Base-by-base conservation (phyloP, 1,140 invertebrate genomes). In the Tribolium castaneum region DNA sequence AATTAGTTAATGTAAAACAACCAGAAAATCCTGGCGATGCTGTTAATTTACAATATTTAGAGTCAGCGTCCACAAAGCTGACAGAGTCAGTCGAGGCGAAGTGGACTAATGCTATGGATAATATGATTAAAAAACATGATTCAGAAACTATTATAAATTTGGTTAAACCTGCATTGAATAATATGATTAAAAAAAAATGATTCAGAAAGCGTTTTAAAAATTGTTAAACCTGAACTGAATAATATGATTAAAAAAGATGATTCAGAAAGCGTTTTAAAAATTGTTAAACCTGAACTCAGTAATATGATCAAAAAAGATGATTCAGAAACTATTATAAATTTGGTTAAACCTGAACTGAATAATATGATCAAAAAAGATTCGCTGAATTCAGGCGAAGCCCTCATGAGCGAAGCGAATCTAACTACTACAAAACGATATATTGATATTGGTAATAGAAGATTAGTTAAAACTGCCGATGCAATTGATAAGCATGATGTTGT, bases 381-480 rank as follows among this genome's bases (percentile, higher is more conserved):
- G 49, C 4, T 35, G 52, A 75, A n/a, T n/a, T n/a, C n/a, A n/a
- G n/a, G n/a, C n/a, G n/a, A n/a, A n/a, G n/a, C n/a, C n/a, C n/a
- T n/a, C n/a, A n/a, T n/a, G n/a, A n/a, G n/a, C n/a, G n/a, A n/a
- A n/a, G n/a, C n/a, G n/a, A n/a, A 76, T 76, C n/a, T 76, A 76
- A 76, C 30, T 16, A 35, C 74, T 66, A 76, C 74, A 62, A 76
- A 76, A 62, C n/a, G 35, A 76, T 76, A 66, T 76, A 76, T 76
- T 22, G 59, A 76, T 76, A 76, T 76, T 66, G 45, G 74, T 76
- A 76, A 76, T 76, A 76, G 74, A 76, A 76, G 74, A 76, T 66
- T 76, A 76, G 74, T 76, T 62, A 76, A 59, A 56, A 73, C 71
- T 73, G 71, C 71, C 16, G 70, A 72, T 73, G 71, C 71, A 73